Base-by-base conservation (phyloP, 2,888 invertebrate species). In the Tolmerus cingulatus region DNA sequence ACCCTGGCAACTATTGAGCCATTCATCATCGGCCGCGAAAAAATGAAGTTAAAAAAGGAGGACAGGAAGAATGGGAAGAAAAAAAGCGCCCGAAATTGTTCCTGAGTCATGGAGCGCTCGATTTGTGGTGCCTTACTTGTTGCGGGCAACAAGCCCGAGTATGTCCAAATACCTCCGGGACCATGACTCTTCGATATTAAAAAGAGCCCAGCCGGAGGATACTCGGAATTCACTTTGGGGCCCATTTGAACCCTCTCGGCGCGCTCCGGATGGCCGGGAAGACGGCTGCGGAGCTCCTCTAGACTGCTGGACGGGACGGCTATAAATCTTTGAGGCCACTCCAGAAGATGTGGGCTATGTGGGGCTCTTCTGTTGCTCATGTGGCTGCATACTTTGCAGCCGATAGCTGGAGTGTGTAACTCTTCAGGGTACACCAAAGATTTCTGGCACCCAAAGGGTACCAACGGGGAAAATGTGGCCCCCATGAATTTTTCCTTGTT, bases 81-180 rank as follows among this genome's bases (percentile, higher is more conserved):
- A 81, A 55, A 66, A 84, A 46, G 12, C 27, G 2, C 7, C 55
- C 66, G 66, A 66, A 66, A 66, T 66, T 82, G 74, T 74, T 74
- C 85, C 46, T 85, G 74, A 85, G 74, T 85, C 85, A 85, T 85
- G 74, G 85, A 23, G 46, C 37, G 57, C 66, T 46, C 85, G 74
- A 74, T 74, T 74, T 74, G 74, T 85, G 74, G 85, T 85, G 85
- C 85, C 74, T 85, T 85, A 85, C 85, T 85, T 85, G 85, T 74
- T 85, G 85, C 85, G 40, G 43, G 84, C 37, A n/a, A 40, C 34
- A 34, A 46, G 74, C 51, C 40, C 7, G 74, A 46, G 30, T 46
- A 85, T 84, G 82, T 84, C 82, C 82, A 66, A 84, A 84, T 84
- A 84, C 66, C 85, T 74, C 23, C 43, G 85, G 27, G 46, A 74